phyloP scores from a whole-genome alignment of 2,797 vertebrate species.

The Sebastes reedi region DNA sequence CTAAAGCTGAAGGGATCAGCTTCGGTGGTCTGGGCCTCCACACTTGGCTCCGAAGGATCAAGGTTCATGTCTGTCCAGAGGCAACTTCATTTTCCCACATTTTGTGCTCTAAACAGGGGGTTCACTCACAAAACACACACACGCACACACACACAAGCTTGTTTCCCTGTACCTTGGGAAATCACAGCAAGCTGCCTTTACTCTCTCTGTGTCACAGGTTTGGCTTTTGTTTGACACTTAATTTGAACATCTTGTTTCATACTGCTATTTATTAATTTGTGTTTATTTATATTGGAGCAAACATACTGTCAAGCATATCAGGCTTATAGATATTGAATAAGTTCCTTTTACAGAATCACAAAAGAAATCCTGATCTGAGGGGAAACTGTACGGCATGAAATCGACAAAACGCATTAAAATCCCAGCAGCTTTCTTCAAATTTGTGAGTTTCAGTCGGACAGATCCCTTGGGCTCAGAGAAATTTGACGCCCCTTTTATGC shows the following conservation, averaged over 20 bases:
- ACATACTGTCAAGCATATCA: constrained; percentile 5
- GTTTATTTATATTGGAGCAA: constrained; percentile 23
- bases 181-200: constrained; percentile 25
- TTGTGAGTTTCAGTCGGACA: constrained; percentile 7
- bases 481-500: constrained; percentile 58
- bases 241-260: constrained; percentile 17
- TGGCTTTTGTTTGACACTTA: constrained; percentile 39
- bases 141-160: not conserved
- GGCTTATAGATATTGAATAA: not conserved
- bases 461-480: constrained; percentile 26
- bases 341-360: not conserved
- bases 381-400: not conserved
- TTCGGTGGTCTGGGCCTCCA: constrained; percentile 58
- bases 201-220: constrained; percentile 25
- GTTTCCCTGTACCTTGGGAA: constrained; percentile 33
- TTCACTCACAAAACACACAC: constrained; percentile 19
- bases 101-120: constrained; percentile 37
- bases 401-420: not conserved
- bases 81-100: constrained; percentile 68
- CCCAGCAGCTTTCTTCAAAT: not conserved
- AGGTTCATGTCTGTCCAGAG: constrained; percentile 53
- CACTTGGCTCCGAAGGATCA: constrained; percentile 62
- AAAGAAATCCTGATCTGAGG: not conserved
- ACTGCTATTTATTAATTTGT: constrained; percentile 1
- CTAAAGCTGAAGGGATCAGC: constrained; percentile 60